Base-by-base conservation (phyloP, 2,113 vertebrate species). In the Rhodinocichla rosea region DNA sequence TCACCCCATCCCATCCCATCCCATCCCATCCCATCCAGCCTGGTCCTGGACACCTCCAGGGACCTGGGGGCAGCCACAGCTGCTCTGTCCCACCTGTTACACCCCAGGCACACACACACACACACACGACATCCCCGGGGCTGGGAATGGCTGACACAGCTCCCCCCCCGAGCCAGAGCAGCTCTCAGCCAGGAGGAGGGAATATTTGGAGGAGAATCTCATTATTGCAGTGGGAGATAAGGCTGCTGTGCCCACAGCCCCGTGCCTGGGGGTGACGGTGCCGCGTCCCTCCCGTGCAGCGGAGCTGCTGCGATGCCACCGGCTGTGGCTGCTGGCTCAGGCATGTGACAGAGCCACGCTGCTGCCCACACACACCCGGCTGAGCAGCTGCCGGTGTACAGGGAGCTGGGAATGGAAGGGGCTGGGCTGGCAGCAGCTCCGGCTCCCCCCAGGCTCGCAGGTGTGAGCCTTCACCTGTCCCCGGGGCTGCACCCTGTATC, bases 331-430 rank as follows among this genome's bases (percentile, higher is more conserved):
- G 52, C 91, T 44, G 83, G 5, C 83, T 80, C 59, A 8, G 87
- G 89, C 91, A 49, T 65, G 87, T 95, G 96, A 91, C 91, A 78
- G 26, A 91, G 92, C 87, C 68, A 1, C 42, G 6, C 45, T 75
- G 59, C 95, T 95, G 95, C 95, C 92, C 91, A 94, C 95, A 55
- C 85, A 3, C 2, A 17, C 45, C 69, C 2, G 63, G 69, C 95
- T 49, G 77, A 87, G 90, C 94, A 85, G 94, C 94, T 93, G 88
- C 92, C 9, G 81, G 7, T 37, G 49, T 11, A 15, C 92, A 11
- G 74, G 73, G 82, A 87, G 90, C 94, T 57, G 74, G 3, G 7
- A 6, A 82, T 0, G 52, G 22, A 42, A 67, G 37, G 67, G 71
- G 65, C 68, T 3, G 16, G 6, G 64, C 30, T 18, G 82, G 77